A percentile compares a stretch with the other conserved stretches of the same genome.
Evolutionary conservation across 2,888 invertebrate species (phyloP).

Genomic region (Lepetodrilus schrolli): DNA sequence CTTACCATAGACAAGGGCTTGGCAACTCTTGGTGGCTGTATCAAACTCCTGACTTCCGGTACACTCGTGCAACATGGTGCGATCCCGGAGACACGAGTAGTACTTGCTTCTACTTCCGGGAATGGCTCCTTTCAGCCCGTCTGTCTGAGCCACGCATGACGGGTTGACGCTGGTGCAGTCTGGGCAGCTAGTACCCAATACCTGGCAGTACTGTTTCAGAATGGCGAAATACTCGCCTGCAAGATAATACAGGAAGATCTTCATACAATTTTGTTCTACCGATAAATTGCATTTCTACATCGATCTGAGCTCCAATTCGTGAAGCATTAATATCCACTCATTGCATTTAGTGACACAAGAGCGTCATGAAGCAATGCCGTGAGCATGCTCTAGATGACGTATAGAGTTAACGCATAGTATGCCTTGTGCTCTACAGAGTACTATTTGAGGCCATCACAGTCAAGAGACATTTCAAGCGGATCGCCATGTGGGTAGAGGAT

Average conservation of each 20-base stretch:
- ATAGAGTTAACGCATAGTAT: too few relatives aligned
- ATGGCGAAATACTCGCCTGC: background rate
- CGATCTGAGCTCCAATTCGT: too few relatives aligned
- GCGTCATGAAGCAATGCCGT: too few relatives aligned
- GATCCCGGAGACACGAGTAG: background rate
- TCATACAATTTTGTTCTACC: too few relatives aligned
- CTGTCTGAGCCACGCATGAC: conserved; percentile 6
- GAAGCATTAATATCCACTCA: too few relatives aligned
- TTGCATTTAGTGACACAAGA: too few relatives aligned
- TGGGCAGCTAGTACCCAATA: background rate
- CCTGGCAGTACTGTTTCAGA: background rate
- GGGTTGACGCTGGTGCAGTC: background rate
- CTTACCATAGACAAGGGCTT: background rate
- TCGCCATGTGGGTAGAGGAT: too few relatives aligned
- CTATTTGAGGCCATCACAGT: too few relatives aligned
- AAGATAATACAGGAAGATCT: background rate
- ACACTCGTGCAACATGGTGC: background rate
- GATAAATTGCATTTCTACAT: too few relatives aligned
- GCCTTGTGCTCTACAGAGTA: too few relatives aligned
- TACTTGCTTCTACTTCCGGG: background rate
- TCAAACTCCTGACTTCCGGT: background rate
- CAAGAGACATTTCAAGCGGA: too few relatives aligned
- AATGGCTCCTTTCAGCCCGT: background rate
- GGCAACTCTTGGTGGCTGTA: background rate
- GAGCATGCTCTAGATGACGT: too few relatives aligned